phyloP scores from a whole-genome alignment of 2,888 invertebrate species.

The Dryomyza anilis region DNA sequence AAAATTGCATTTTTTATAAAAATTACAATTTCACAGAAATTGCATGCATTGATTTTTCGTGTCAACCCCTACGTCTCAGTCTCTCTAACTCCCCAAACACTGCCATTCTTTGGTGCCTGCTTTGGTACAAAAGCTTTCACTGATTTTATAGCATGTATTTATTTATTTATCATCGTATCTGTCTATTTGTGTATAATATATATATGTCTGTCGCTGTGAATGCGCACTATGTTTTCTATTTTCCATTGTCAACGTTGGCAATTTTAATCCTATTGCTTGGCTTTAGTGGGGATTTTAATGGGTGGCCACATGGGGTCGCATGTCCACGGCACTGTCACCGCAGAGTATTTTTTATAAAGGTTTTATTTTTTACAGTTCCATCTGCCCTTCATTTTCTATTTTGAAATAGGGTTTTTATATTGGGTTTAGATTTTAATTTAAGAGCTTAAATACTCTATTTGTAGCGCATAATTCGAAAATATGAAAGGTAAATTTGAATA shows the following conservation, averaged over 20 bases:
- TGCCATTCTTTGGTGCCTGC: neutral
- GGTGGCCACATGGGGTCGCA: too few species aligned
- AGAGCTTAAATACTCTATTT: neutral
- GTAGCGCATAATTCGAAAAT: neutral
- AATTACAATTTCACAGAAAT: neutral
- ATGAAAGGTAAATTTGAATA: neutral
- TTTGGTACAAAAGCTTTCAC: too few species aligned
- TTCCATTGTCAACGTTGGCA: neutral
- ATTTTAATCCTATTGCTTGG: neutral
- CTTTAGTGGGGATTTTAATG: too few species aligned
- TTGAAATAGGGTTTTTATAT: neutral
- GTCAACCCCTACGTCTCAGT: neutral
- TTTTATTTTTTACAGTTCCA: too few species aligned
- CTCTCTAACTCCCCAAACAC: neutral
- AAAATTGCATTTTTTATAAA: constrained; percentile 4
- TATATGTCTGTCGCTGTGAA: neutral
- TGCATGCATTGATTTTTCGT: constrained; percentile 3
- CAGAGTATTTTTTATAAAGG: too few species aligned
- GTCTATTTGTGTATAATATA: neutral
- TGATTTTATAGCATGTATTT: neutral
- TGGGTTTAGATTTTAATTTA: neutral
- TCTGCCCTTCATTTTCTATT: neutral
- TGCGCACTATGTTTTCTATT: neutral
- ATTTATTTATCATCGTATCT: neutral
- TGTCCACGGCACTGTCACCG: too few species aligned